Percentiles rank a stretch among this genome's conserved stretches.
Evolutionary conservation across 2,797 vertebrate genomes (phyloP).

Genomic region (Synanceia verrucosa): DNA sequence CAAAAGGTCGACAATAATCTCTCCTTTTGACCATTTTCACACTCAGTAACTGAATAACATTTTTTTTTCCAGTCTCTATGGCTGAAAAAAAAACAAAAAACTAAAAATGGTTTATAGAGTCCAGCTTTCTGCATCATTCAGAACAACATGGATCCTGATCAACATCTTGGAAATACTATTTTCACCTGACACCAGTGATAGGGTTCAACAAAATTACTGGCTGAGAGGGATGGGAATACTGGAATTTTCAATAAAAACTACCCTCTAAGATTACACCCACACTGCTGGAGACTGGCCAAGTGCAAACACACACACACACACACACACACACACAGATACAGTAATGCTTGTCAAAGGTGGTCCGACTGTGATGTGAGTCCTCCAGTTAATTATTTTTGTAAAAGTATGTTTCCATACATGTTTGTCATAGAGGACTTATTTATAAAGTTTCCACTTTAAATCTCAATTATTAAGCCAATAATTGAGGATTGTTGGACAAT

Average conservation of each 20-base stretch:
- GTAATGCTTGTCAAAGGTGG: background rate
- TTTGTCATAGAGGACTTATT: background rate
- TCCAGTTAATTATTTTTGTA: background rate
- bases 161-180: background rate
- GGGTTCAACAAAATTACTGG: background rate
- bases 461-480: background rate
- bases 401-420: background rate
- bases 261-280: constrained; percentile 9
- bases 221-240: constrained; percentile 10
- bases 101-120: background rate
- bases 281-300: background rate
- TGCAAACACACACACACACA: background rate
- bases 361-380: background rate
- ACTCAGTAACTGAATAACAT: background rate
- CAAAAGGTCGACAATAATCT: background rate
- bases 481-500: constrained; percentile 16
- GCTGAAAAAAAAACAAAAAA: background rate
- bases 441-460: background rate
- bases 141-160: background rate
- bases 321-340: background rate
- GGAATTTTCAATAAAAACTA: constrained; percentile 23
- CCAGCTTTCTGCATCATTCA: background rate
- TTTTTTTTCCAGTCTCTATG: background rate
- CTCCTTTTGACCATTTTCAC: background rate
- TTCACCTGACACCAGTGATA: background rate